These are phyloP conservation scores for Cynocephalus volans DNA, from an alignment of 2,113 vertebrate genomes.

Conservation along the genomic window DNA sequence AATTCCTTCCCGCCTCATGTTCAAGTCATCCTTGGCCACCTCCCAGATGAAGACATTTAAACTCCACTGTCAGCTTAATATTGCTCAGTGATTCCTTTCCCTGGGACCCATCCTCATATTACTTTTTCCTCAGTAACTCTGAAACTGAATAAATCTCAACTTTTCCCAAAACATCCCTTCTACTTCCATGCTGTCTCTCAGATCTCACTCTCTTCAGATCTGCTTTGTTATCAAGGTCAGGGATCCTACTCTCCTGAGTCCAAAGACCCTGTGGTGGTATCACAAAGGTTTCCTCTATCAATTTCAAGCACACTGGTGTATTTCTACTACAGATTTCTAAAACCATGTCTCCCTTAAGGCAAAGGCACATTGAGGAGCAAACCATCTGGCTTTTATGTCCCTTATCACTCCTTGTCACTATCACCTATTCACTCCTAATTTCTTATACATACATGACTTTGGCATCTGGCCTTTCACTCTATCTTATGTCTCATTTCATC, in stretches of 20 bases:
- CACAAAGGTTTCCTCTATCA: not conserved
- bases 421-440: not conserved
- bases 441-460: not conserved
- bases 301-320: not conserved
- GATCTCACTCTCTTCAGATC: not conserved
- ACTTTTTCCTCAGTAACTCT: not conserved
- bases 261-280: not conserved
- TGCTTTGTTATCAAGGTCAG: not conserved
- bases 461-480: not conserved
- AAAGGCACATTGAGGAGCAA: not conserved
- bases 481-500: not conserved
- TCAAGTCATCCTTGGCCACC: not conserved
- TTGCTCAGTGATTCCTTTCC: not conserved
- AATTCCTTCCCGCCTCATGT: not conserved
- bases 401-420: not conserved
- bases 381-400: not conserved
- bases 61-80: not conserved
- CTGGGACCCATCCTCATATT: not conserved
- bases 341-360: not conserved
- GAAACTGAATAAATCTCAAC: not conserved
- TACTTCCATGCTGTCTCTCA: not conserved
- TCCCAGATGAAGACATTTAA: not conserved
- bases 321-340: conserved; percentile 15
- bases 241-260: not conserved
- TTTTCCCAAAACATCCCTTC: not conserved